Evolutionary conservation across 2,113 vertebrate genomes (phyloP).

Genomic region (Bungarus multicinctus): DNA sequence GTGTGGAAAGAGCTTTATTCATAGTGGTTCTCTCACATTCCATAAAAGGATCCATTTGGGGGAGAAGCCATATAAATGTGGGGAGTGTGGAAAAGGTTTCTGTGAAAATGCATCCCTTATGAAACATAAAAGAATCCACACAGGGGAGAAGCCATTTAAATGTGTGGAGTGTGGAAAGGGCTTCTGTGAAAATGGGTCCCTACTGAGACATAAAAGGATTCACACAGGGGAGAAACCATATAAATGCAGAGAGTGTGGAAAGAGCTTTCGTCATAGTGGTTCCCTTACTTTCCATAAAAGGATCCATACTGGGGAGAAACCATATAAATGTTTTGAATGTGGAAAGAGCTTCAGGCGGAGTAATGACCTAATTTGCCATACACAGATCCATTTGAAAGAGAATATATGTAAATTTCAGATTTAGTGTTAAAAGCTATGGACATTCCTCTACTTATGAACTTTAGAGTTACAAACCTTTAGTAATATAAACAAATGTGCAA

Average conservation of each 20-base stretch:
- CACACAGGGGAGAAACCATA: not conserved
- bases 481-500: not conserved
- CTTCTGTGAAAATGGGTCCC: not conserved
- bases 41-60: not conserved
- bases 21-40: not conserved
- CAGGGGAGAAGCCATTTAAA: not conserved
- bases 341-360: not conserved
- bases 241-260: not conserved
- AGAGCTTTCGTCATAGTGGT: not conserved
- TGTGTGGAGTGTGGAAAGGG: not conserved
- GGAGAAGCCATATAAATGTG: not conserved
- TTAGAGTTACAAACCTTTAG: not conserved
- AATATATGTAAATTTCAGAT: not conserved
- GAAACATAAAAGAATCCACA: not conserved
- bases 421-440: not conserved
- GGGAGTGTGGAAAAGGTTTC: not conserved
- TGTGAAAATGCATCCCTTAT: not conserved
- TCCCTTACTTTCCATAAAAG: not conserved
- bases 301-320: not conserved
- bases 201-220: not conserved
- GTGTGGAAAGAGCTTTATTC: not conserved
- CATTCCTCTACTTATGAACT: not conserved
- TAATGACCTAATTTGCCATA: not conserved
- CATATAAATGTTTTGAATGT: not conserved
- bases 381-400: not conserved